These are phyloP conservation scores for Polyergus mexicanus DNA, from an alignment of 1,140 invertebrate genomes.

Conservation along the genomic window DNA sequence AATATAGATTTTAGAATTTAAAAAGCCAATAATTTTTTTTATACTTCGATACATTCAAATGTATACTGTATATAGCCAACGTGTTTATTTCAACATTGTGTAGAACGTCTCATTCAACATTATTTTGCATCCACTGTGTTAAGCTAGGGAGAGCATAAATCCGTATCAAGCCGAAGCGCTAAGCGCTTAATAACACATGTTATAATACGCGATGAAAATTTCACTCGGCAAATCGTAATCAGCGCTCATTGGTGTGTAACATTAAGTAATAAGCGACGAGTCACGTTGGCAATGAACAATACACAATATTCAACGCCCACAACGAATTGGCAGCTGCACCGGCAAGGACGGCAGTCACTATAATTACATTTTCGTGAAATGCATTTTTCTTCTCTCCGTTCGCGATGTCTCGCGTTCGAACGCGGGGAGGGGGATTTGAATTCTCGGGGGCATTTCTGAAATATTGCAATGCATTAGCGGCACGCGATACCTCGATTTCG, in stretches of 20 bases:
- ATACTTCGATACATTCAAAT: not conserved
- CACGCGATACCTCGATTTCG: slow-evolving; percentile 40
- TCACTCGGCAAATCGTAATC: slow-evolving; percentile 30
- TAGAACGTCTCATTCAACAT: not conserved
- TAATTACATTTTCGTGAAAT: slow-evolving; percentile 52
- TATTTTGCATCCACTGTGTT: not conserved
- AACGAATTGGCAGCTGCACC: slow-evolving; percentile 53
- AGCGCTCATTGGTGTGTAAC: slow-evolving; percentile 45
- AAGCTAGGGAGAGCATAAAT: slow-evolving; percentile 3
- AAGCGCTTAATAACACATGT: slow-evolving; percentile 15
- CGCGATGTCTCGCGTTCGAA: not conserved
- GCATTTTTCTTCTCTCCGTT: slow-evolving; percentile 47
- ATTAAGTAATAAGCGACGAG: slow-evolving; percentile 61
- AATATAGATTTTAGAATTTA: not conserved
- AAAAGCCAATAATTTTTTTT: not conserved
- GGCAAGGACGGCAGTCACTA: slow-evolving; percentile 50
- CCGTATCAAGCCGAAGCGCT: not conserved
- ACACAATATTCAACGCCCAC: slow-evolving; percentile 58
- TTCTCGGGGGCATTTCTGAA: slow-evolving; percentile 12
- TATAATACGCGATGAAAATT: slow-evolving; percentile 30
- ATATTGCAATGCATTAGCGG: slow-evolving; percentile 12
- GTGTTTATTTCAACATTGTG: not conserved
- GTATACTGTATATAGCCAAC: not conserved
- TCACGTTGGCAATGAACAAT: slow-evolving; percentile 54
- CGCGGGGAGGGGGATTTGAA: not conserved